phyloP scores from a whole-genome alignment of 1,140 invertebrate species.

The Bombus picipes region DNA sequence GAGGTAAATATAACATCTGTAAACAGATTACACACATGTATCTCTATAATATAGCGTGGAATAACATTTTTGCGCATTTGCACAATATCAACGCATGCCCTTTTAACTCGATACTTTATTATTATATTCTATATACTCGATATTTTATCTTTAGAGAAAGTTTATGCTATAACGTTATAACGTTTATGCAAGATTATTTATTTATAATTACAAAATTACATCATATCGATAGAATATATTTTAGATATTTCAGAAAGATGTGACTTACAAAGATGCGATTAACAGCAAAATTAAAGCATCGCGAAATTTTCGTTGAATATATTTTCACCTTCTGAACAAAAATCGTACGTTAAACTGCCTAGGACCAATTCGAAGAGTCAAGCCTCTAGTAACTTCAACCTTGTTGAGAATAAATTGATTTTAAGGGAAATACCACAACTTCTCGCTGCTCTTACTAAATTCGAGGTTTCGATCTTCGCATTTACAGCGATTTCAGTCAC shows the following conservation, averaged over 20 bases:
- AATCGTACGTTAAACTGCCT: neutral
- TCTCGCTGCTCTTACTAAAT: too few species aligned
- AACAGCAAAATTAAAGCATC: too few species aligned
- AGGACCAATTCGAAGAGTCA: too few species aligned
- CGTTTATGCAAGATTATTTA: neutral
- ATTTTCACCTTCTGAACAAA: neutral
- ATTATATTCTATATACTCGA: too few species aligned
- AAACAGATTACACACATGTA: neutral
- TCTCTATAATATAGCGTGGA: neutral
- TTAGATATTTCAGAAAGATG: too few species aligned
- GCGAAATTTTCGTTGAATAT: too few species aligned
- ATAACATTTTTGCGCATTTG: neutral
- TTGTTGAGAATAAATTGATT: neutral
- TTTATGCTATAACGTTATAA: neutral
- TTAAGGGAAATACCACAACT: neutral
- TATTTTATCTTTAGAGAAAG: too few species aligned
- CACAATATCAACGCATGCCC: neutral
- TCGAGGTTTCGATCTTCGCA: too few species aligned
- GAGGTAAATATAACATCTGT: conserved; percentile 92
- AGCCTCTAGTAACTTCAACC: neutral
- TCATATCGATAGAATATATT: neutral
- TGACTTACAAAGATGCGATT: too few species aligned
- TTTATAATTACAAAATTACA: neutral
- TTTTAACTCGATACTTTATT: neutral
- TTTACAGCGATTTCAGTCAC: too few species aligned